Evolutionary conservation across 2,113 vertebrate species (phyloP).

Genomic region (Seriola dumerili): DNA sequence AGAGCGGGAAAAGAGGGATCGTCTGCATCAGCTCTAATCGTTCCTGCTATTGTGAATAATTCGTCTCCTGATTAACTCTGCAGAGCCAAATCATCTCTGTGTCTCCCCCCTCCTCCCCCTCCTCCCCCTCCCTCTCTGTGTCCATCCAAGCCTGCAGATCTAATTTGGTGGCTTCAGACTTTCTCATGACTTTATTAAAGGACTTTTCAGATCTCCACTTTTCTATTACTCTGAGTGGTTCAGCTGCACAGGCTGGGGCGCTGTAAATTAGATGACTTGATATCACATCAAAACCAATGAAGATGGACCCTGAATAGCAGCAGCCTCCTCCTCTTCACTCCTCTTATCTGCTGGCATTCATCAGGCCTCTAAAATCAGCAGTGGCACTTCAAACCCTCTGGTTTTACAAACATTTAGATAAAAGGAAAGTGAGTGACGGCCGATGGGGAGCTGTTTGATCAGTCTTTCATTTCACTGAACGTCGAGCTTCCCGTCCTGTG

Average conservation of each 20-base stretch:
- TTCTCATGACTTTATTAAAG: slow-evolving; percentile 75
- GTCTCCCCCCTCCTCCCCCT: neutral
- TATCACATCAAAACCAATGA: slow-evolving; percentile 71
- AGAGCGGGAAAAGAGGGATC: slow-evolving; percentile 31
- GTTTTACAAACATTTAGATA: slow-evolving; percentile 40
- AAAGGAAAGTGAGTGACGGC: slow-evolving; percentile 37
- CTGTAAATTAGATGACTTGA: slow-evolving; percentile 73
- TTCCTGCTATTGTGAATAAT: slow-evolving; percentile 75
- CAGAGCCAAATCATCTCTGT: neutral
- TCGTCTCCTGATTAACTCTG: slow-evolving; percentile 24
- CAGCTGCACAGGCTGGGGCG: slow-evolving; percentile 38
- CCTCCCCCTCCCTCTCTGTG: neutral
- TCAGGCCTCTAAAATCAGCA: slow-evolving; percentile 42
- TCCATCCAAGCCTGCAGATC: slow-evolving; percentile 47
- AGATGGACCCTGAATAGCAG: slow-evolving; percentile 40
- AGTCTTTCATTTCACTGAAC: slow-evolving; percentile 18
- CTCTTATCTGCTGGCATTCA: slow-evolving; percentile 39
- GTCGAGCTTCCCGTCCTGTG: neutral
- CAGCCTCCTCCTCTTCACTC: slow-evolving; percentile 23
- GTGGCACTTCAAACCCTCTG: slow-evolving; percentile 27
- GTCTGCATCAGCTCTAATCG: slow-evolving; percentile 37
- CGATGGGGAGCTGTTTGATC: slow-evolving; percentile 10
- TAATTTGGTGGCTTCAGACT: slow-evolving; percentile 66
- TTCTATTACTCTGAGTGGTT: slow-evolving; percentile 67
- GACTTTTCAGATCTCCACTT: slow-evolving; percentile 68